Evolutionary conservation across 2,113 vertebrate species (phyloP).

Genomic region (Hemibagrus wyckioides): DNA sequence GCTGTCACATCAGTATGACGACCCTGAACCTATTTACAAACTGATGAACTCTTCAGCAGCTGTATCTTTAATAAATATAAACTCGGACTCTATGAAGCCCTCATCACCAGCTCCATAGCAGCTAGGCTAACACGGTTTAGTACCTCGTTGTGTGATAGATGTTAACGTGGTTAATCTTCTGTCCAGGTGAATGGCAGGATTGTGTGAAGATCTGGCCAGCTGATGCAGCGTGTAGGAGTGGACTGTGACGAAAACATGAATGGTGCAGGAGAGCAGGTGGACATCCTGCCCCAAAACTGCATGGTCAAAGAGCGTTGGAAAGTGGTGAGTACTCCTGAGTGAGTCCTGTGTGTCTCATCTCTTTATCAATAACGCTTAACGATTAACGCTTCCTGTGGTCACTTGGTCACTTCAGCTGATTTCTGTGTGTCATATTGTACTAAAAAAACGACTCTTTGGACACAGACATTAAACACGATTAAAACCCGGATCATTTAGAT

Average conservation of each 20-base stretch:
- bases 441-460: background rate
- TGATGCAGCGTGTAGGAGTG: conserved; percentile 93
- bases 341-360: background rate
- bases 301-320: conserved; percentile 99
- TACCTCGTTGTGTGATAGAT: background rate
- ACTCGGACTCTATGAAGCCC: background rate
- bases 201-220: conserved; percentile 88
- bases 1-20: background rate
- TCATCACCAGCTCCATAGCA: background rate
- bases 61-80: background rate
- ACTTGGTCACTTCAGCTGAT: background rate
- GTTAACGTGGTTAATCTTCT: background rate
- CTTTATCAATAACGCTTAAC: too few species aligned
- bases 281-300: conserved; percentile 97
- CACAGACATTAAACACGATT: background rate
- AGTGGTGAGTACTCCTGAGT: conserved; percentile 85
- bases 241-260: conserved; percentile 99
- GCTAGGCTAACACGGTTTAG: conserved; percentile 45
- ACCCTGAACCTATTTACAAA: background rate
- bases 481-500: background rate
- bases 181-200: conserved; percentile 94
- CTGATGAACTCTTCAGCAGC: background rate
- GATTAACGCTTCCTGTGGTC: too few species aligned
- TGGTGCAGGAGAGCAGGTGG: conserved; percentile 93
- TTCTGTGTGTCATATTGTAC: background rate